Evolutionary conservation across 2,797 vertebrate species (phyloP), one percentile per base, ranked within the genome.

Genomic region (Eidolon dupreanum): DNA sequence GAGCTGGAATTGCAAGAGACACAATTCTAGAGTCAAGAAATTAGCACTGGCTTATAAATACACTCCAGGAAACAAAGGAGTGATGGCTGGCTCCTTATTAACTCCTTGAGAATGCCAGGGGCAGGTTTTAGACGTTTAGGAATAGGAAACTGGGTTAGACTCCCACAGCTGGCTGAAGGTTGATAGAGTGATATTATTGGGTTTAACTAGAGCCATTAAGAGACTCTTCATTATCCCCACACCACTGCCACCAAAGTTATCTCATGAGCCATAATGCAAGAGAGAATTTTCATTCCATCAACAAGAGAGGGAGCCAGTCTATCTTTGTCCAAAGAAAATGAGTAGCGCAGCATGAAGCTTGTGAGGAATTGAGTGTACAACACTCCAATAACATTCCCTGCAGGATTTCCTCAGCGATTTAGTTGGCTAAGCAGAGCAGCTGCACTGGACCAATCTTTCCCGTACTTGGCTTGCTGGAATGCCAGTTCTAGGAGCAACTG

Each of bases 1-100:
- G 97, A 97, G 97, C 96, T 75, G 95, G 96, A 93, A 95, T 97
- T 90, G 97, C 96, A 98, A 98, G 98, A 97, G 97, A 97, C 94
- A 96, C 97, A 95, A 98, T 98, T 98, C 98, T 96, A 97, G 97
- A 98, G 98, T 98, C 97, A 97, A 98, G 98, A 98, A 95, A 98
- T 97, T 97, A 98, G 98, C 97, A 94, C 97, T 55, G 38, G 90
- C 97, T 98, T 98, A 98, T 97, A 98, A 98, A 98, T 96, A 97
- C 41, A 95, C 97, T 98, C 97, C 83, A 96, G 97, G 97, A 98
- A 98, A 97, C 96, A 97, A 97, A 97, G 43, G 83, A 97, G 96
- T 93, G 97, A 93, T 55, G 71, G 97, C 97, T 97, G 98, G 94
- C 96, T 97, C 92, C 97, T 98, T 97, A 97, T 98, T 97, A 92